These are phyloP conservation scores for Acanthiza pusilla DNA, from an alignment of 2,797 vertebrate species.

Conservation along the genomic window DNA sequence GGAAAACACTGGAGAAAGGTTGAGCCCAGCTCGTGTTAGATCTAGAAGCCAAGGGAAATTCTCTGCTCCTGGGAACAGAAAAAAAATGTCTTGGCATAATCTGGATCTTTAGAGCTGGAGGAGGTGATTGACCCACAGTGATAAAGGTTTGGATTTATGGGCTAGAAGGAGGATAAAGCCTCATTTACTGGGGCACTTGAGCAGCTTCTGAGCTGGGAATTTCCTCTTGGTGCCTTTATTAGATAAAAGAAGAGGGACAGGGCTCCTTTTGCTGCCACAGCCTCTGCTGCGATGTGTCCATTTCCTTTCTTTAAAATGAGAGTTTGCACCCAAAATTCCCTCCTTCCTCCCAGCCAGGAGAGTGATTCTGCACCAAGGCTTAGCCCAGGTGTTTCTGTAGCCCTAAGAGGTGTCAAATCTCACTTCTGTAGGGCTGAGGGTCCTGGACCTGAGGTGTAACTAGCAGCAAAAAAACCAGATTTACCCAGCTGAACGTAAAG, in stretches of 20 bases:
- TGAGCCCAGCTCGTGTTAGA: background rate
- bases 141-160: background rate
- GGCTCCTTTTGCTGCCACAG: background rate
- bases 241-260: background rate
- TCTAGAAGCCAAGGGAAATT: constrained; percentile 10
- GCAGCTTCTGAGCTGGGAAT: background rate
- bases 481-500: background rate
- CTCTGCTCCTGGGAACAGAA: background rate
- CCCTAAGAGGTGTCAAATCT: background rate
- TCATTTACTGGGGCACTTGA: background rate
- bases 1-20: background rate
- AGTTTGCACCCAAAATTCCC: background rate
- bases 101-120: background rate
- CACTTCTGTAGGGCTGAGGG: background rate
- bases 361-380: background rate
- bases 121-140: background rate
- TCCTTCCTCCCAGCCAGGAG: background rate
- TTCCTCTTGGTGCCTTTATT: background rate
- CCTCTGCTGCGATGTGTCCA: background rate
- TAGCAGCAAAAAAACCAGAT: background rate
- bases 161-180: background rate
- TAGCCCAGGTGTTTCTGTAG: background rate
- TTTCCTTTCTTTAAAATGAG: background rate
- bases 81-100: background rate
- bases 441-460: background rate